Base-by-base conservation (phyloP, 2,797 vertebrate species). In the Gorsachius magnificus region DNA sequence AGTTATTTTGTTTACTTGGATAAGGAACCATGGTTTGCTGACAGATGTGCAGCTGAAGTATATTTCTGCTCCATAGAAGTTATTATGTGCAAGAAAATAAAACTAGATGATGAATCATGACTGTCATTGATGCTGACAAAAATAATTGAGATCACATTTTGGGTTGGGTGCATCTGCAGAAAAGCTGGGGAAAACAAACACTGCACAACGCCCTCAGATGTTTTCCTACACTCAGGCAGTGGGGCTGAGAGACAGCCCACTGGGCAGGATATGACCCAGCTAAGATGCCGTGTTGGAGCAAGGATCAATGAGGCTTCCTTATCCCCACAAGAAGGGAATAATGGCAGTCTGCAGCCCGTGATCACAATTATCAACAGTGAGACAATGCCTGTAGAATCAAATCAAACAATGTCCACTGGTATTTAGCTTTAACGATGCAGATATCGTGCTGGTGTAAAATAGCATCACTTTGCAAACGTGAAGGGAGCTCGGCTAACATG, bases 41-140 rank as follows among this genome's bases (percentile, higher is more conserved):
- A 86, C 93, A 94, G 89, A 94, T 90, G 92, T 95, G 92, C 90
- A 84, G 93, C 92, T 92, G 72, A 78, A 84, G 46, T 2, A 8
- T n/a, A 66, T 87, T 89, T 26, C 89, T 95, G 89, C 87, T 60
- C 68, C 64, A 13, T 6, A 72, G 64, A 58, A 83, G 86, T 80
- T 83, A 16, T 53, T 29, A 51, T n/a, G 91, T 70, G 83, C 74
- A 87, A 33, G 94, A n/a, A 90, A 93, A 91, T 61, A 83, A 36
- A 75, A 3, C 72, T 17, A 54, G 79, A 65, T 72, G 90, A 96
- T 92, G 93, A 45, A 95, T 95, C 63, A 63, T 79, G 18, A 50
- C 71, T 81, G 77, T 24, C 72, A 57, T 16, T 76, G 71, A 35
- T 0, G 72, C 57, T 76, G 90, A 87, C 82, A 87, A 45, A 84